Evolutionary conservation across 2,797 vertebrate genomes (phyloP).

Genomic region (Oryzias sinensis): DNA sequence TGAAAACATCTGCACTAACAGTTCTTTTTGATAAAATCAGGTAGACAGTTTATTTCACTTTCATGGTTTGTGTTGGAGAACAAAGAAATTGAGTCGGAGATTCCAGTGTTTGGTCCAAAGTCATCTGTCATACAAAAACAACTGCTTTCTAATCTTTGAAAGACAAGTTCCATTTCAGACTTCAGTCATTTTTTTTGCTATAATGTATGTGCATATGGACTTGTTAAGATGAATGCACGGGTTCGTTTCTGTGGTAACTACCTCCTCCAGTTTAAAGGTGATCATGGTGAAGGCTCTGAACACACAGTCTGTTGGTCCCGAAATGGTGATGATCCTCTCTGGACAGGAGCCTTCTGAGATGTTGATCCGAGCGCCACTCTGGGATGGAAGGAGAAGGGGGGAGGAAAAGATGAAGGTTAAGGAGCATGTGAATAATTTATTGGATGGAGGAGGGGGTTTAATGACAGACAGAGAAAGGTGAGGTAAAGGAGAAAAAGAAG

Average conservation of each 20-base stretch:
- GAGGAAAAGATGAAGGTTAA: fast-evolving
- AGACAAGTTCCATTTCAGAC: too few relatives aligned
- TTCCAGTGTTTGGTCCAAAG: too few relatives aligned
- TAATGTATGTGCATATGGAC: too few relatives aligned
- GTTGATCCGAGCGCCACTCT: constrained; percentile 94
- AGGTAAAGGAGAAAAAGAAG: neutral
- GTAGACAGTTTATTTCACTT: too few relatives aligned
- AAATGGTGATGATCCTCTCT: constrained; percentile 95
- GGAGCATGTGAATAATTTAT: neutral
- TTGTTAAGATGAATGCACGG: neutral
- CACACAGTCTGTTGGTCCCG: constrained; percentile 88
- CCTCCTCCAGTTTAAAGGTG: constrained; percentile 94
- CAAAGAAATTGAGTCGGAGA: too few relatives aligned
- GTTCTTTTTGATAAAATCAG: too few relatives aligned
- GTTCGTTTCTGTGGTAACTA: constrained; percentile 25
- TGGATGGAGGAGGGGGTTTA: neutral
- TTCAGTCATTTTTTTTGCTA: too few relatives aligned
- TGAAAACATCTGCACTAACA: too few relatives aligned
- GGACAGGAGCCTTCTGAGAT: constrained; percentile 95
- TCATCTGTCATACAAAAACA: too few relatives aligned
- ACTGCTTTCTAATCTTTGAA: too few relatives aligned
- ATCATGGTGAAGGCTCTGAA: constrained; percentile 96
- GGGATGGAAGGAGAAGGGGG: constrained; percentile 4
- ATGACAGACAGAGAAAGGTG: neutral
- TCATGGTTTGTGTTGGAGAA: too few relatives aligned